Percentiles rank a stretch among this genome's conserved stretches.
These are phyloP conservation scores for Stichodactyla mertensii DNA, from an alignment of 64 coral and sea anemone genomes.

Conservation along the genomic window DNA sequence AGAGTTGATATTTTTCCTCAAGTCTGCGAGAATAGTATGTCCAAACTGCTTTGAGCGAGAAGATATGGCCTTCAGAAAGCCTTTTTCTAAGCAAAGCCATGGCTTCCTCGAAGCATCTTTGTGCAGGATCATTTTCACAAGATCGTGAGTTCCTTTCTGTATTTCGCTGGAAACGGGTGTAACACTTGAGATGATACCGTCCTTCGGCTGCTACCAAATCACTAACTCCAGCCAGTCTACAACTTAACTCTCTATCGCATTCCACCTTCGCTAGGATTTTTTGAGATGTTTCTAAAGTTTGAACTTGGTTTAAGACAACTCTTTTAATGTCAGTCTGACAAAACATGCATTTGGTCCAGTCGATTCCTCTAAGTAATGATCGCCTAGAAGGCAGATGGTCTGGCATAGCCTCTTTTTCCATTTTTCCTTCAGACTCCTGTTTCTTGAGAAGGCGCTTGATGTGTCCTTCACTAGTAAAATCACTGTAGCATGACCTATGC, in stretches of 20 bases:
- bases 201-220: constrained; percentile 51
- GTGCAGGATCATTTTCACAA: too few relatives aligned
- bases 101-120: too few relatives aligned
- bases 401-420: not conserved
- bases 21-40: too few relatives aligned
- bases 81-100: too few relatives aligned
- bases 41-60: too few relatives aligned
- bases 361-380: constrained; percentile 19
- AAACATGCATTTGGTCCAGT: constrained; percentile 31
- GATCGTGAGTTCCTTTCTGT: too few relatives aligned
- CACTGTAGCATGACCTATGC: constrained; percentile 60
- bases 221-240: constrained; percentile 32
- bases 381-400: constrained; percentile 1
- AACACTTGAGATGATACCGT: constrained; percentile 52
- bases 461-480: constrained; percentile 44
- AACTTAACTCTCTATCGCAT: constrained; percentile 3
- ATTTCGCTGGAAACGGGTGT: not conserved
- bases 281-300: constrained; percentile 16
- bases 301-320: not conserved
- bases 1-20: too few relatives aligned
- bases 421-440: not conserved
- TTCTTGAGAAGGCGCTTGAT: constrained; percentile 40
- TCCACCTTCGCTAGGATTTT: not conserved
- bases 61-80: too few relatives aligned
- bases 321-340: constrained; percentile 15